Evolutionary conservation across 2,113 vertebrate genomes (phyloP), one percentile per base, ranked within the genome.

Genomic region (Cichladusa arquata): DNA sequence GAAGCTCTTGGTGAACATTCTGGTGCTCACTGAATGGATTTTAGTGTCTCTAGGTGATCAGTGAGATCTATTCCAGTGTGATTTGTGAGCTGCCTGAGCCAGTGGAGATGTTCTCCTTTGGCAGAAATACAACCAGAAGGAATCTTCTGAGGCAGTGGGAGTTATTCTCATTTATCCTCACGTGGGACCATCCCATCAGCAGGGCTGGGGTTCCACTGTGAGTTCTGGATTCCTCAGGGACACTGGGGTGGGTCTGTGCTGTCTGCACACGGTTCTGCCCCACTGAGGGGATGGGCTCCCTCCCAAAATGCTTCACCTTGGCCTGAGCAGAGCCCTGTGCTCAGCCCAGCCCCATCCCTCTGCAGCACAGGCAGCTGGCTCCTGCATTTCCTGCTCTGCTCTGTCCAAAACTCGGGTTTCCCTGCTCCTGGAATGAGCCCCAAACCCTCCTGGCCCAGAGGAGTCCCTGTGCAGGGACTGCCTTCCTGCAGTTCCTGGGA

Each of bases 71-170:
- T 42, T 54, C 5, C 22, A 3, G 14, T 4, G 29, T 36, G 51
- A 5, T 24, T 40, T 61, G 80, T 42, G 66, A 82, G 19, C 54
- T 40, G 40, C 3, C 17, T 2, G n/a, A 33, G 29, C 8, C 22
- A 6, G 45, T 1, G 28, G 14, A 9, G 8, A 1, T 3, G 1
- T 15, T 70, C 53, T 45, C 29, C 50, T 73, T 14, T 15, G 36
- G 44, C 18, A 47, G n/a, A 19, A 70, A 34, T 2, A 33, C 2
- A 11, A 0, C 29, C 23, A 6, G 0, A 2, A 38, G n/a, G 28
- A 5, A 4, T 8, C 40, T 26, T 3, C 3, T 0, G 33, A 18
- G 79, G 44, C 54, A 3, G 0, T 3, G 64, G 54, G 4, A 31
- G 33, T 33, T 18, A 28, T 2, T 33, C 4, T 36, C 38, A 6